Evolutionary conservation across 2,888 invertebrate genomes (phyloP), one percentile per base, ranked within the genome.

Genomic region (Dryococelus australis): DNA sequence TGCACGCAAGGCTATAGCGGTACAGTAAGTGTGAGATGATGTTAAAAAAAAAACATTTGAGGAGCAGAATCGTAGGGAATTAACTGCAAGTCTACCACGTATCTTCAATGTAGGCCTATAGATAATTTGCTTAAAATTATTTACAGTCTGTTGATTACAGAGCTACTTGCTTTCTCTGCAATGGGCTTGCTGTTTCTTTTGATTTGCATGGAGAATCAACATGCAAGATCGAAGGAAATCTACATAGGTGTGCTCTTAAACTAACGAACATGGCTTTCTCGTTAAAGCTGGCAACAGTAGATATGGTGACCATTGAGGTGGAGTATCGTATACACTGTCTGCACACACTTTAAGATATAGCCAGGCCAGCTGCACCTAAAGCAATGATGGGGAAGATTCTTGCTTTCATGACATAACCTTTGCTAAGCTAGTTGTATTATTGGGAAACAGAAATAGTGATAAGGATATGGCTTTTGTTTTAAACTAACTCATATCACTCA

Each of bases 401-500:
- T 28, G 43, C 28, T n/a, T 78, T 27, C 26, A 78, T 51, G 86
- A 80, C 79, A 8, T 51, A 65, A 43, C 26, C 16, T 65, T 86
- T 28, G 79, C 28, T 51, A 65, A 80, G 13, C 79, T 86, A 51
- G 79, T 78, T 24, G 65, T 20, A 28, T 51, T 47, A 20, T 47
- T 86, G 35, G 86, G 12, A 78, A 65, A 86, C 20, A 4, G 9
- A 12, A 51, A 35, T 26, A 51, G 28, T 86, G 28, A 79, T 28
- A 65, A 79, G 16, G 1, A 86, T n/a, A 78, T 5, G 8, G 26
- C 28, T 27, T 13, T 65, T n/a, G 79, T 86, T 28, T 86, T 35
- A 86, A 86, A 86, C 79, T 86, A 28, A 35, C 35, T 27, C 3
- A 65, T 24, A 27, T 86, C 24, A 26, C 86, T 53, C 78, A 27